Conservation (phyloP, 2,113 vertebrate species). For the Gymnarchus niloticus region DNA sequence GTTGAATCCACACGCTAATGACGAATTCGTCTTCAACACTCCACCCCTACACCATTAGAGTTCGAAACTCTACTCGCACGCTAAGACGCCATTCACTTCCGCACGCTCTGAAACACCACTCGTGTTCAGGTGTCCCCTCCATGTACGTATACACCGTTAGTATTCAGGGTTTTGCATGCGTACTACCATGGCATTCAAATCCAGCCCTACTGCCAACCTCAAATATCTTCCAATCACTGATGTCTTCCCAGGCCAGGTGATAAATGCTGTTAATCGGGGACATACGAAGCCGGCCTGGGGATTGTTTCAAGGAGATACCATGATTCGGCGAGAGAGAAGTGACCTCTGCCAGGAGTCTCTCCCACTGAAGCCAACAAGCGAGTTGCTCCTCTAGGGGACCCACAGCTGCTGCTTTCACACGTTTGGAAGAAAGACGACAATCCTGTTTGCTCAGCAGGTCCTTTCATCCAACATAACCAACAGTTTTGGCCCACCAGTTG, state of each 20-base stretch:
- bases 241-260: background rate
- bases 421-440: background rate
- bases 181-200: background rate
- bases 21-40: background rate
- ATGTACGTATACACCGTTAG: background rate
- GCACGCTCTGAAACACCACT: background rate
- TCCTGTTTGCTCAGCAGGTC: background rate
- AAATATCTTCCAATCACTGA: background rate
- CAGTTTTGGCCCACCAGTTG: background rate
- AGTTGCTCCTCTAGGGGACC: background rate
- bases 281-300: background rate
- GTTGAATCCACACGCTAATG: background rate
- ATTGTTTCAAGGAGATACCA: conserved; percentile 20
- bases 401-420: background rate
- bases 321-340: conserved; percentile 4
- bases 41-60: background rate
- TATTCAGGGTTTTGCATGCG: background rate
- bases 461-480: background rate
- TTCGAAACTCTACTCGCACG: background rate
- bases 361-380: background rate
- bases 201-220: conserved; percentile 7
- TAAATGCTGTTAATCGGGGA: conserved; percentile 16
- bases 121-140: background rate
- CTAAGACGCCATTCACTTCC: background rate
- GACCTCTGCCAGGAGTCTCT: background rate